phyloP scores from a whole-genome alignment of 2,113 vertebrate genomes.

The Pardalotus punctatus region DNA sequence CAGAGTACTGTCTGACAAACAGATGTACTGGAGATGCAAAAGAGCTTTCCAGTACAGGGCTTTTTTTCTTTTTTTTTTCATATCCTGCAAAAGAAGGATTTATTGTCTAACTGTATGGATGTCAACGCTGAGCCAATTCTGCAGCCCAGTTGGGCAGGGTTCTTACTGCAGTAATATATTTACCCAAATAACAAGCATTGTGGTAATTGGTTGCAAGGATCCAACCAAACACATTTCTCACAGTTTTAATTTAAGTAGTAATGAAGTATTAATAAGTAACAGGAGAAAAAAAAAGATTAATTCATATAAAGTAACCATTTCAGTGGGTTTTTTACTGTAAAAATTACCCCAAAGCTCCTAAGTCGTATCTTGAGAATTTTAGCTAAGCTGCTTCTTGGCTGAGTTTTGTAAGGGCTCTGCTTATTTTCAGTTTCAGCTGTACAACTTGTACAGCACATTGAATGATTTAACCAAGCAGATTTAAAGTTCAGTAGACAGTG shows the following conservation, averaged over 20 bases:
- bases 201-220: not conserved
- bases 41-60: not conserved
- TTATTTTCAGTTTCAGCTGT: slow-evolving; percentile 64
- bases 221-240: not conserved
- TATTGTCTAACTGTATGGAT: not conserved
- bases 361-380: not conserved
- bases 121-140: not conserved
- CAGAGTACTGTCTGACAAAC: not conserved
- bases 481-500: slow-evolving; percentile 68
- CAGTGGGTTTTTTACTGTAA: not conserved
- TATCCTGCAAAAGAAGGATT: not conserved
- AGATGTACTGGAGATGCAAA: not conserved
- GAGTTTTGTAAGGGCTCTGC: slow-evolving; percentile 9
- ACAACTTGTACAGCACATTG: slow-evolving; percentile 48
- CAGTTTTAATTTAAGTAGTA: not conserved
- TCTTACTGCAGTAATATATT: not conserved
- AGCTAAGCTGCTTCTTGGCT: slow-evolving; percentile 12
- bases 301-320: not conserved
- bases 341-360: not conserved
- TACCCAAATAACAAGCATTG: not conserved
- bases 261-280: not conserved
- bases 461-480: slow-evolving; percentile 68
- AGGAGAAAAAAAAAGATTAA: not conserved
- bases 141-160: not conserved
- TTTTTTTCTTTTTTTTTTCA: not conserved